Percentiles rank a stretch among this genome's conserved stretches.
Evolutionary conservation across 2,113 vertebrate genomes (phyloP).

Genomic region (Sapayoa aenigma): DNA sequence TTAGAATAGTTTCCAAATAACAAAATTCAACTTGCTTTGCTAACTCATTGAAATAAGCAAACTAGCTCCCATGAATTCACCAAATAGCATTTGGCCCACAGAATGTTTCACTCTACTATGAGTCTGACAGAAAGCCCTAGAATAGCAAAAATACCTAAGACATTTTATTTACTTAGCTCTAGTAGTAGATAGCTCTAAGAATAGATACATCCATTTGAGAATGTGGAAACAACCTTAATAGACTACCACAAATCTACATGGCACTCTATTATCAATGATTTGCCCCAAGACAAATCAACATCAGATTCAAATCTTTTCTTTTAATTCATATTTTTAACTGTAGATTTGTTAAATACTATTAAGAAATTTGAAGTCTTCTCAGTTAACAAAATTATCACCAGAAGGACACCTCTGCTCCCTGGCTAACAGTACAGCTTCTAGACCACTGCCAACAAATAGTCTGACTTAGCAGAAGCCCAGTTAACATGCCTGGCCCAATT

Average conservation of each 20-base stretch:
- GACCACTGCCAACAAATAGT: neutral
- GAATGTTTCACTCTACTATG: neutral
- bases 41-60: neutral
- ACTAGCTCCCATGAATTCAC: neutral
- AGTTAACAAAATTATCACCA: neutral
- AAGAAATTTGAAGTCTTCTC: neutral
- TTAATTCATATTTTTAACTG: neutral
- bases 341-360: neutral
- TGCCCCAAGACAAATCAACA: neutral
- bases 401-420: neutral
- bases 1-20: neutral
- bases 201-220: neutral
- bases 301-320: neutral
- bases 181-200: neutral
- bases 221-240: neutral
- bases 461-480: neutral
- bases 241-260: neutral
- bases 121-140: neutral
- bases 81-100: neutral
- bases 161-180: neutral
- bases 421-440: neutral
- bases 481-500: neutral
- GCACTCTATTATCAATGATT: neutral
- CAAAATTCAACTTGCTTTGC: neutral
- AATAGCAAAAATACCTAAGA: neutral